A percentile compares a stretch with the other conserved stretches of the same genome.
phyloP scores from a whole-genome alignment of 2,113 vertebrate species.

The Eurystomus gularis region DNA sequence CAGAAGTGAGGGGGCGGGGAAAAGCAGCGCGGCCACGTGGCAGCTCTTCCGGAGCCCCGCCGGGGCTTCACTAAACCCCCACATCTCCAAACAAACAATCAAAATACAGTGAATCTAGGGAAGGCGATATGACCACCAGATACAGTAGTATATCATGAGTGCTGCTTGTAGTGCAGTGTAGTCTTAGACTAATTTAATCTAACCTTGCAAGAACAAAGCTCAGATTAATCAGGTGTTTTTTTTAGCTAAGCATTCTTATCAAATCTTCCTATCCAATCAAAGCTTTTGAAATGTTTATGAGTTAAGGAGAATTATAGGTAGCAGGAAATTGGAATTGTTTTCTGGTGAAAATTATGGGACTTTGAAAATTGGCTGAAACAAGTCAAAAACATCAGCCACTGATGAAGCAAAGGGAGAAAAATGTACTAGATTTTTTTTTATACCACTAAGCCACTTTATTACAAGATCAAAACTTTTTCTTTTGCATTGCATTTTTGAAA shows the following conservation, averaged over 20 bases:
- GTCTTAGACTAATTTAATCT: not conserved
- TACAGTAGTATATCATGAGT: not conserved
- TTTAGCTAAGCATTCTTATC: not conserved
- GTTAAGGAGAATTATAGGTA: not conserved
- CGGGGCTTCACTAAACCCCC: too few species aligned
- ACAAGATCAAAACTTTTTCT: not conserved
- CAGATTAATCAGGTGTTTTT: not conserved
- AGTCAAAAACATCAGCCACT: not conserved
- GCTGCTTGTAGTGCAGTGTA: not conserved
- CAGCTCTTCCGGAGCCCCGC: too few species aligned
- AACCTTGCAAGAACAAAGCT: not conserved
- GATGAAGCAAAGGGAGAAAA: not conserved
- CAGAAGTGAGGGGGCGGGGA: too few species aligned
- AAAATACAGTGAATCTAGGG: not conserved
- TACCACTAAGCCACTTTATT: not conserved
- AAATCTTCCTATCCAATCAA: not conserved
- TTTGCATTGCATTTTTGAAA: not conserved
- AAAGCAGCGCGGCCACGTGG: too few species aligned
- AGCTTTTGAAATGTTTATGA: not conserved
- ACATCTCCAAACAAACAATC: not conserved
- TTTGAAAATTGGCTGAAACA: not conserved
- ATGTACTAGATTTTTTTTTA: not conserved
- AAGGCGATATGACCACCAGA: not conserved
- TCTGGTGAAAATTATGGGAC: not conserved
- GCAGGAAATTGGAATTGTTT: not conserved